phyloP scores from a whole-genome alignment of 2,888 invertebrate species.

The Volucella inflata region DNA sequence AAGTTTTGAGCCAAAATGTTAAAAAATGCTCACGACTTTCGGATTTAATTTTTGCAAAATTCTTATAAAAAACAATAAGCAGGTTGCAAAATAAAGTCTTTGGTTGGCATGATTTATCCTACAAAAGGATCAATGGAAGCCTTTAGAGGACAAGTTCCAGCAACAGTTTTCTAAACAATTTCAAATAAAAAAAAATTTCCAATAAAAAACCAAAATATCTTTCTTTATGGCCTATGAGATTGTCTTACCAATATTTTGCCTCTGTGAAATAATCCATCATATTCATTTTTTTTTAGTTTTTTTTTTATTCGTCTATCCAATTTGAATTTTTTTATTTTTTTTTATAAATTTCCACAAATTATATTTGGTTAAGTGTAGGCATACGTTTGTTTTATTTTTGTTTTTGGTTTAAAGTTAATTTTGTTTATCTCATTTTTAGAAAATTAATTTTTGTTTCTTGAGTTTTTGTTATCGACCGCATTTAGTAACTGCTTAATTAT shows the following conservation, averaged over 20 bases:
- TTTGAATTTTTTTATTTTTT: not conserved
- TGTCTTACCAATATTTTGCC: conserved; percentile 57
- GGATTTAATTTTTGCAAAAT: too few species aligned
- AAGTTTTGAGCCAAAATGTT: too few species aligned
- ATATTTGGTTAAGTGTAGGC: not conserved
- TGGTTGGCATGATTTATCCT: too few species aligned
- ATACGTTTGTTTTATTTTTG: not conserved
- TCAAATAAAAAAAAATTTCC: not conserved
- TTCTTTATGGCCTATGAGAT: conserved; percentile 22
- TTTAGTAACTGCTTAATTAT: conserved; percentile 42
- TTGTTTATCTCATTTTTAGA: conserved; percentile 35
- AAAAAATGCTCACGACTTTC: too few species aligned
- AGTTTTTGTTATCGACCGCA: conserved; percentile 33
- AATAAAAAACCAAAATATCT: not conserved
- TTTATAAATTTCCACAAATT: conserved; percentile 1
- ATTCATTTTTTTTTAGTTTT: conserved; percentile 34
- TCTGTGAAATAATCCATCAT: conserved; percentile 45
- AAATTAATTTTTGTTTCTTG: conserved; percentile 44
- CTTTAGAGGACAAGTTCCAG: too few species aligned
- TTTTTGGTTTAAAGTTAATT: not conserved
- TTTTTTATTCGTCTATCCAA: not conserved
- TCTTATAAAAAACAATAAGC: too few species aligned
- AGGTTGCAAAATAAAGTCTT: too few species aligned
- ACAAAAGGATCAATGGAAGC: too few species aligned
- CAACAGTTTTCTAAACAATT: too few species aligned